phyloP scores from a whole-genome alignment of 2,888 invertebrate species.

The Mesorhabditis belari region DNA sequence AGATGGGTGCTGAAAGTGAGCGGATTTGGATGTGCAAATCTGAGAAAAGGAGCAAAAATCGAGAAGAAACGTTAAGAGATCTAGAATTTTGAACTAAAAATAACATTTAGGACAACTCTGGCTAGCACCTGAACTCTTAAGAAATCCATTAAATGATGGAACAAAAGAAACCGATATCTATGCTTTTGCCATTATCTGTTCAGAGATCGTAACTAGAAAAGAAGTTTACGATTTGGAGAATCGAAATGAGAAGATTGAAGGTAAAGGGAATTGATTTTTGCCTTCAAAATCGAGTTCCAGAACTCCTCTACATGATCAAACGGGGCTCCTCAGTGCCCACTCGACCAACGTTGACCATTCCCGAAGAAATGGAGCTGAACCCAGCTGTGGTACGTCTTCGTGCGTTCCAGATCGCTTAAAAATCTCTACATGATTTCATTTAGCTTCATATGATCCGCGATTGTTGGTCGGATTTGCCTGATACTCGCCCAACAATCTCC shows the following conservation, averaged over 20 bases:
- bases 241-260: conserved; percentile 21
- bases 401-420: too few species aligned
- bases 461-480: conserved; percentile 35
- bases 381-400: conserved; percentile 11
- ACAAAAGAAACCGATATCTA: conserved; percentile 44
- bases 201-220: conserved; percentile 45
- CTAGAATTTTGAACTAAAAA: neutral
- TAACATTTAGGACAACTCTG: conserved; percentile 3
- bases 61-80: neutral
- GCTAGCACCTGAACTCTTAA: conserved; percentile 3
- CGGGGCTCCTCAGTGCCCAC: neutral
- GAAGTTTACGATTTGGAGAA: conserved; percentile 43
- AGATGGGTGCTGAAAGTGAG: conserved; percentile 11
- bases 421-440: neutral
- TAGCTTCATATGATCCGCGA: conserved; percentile 32
- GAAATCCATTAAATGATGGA: neutral
- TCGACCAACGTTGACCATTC: conserved; percentile 4
- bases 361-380: conserved; percentile 20
- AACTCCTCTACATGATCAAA: conserved; percentile 9
- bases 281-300: neutral
- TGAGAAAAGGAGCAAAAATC: conserved; percentile 1
- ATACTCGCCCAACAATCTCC: conserved; percentile 27
- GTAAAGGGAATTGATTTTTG: neutral
- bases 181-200: conserved; percentile 46
- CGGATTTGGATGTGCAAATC: conserved; percentile 4